Base-by-base conservation (phyloP, 2,113 vertebrate genomes). In the Corythaeola cristata region DNA sequence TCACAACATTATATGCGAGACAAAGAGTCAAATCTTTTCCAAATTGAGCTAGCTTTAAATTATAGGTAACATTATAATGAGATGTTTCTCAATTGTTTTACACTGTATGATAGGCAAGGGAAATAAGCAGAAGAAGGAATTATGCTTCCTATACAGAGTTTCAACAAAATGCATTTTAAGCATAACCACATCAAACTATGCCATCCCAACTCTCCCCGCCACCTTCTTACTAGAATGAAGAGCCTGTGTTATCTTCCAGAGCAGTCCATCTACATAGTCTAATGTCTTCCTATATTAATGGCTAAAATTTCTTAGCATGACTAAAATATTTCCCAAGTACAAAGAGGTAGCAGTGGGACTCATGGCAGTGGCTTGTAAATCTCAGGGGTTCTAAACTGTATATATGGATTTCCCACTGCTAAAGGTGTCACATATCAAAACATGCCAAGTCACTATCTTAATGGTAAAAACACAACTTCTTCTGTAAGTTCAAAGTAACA, bases 21-120 rank as follows among this genome's bases (percentile, higher is more conserved):
- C 91, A 96, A 95, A 97, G 88, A 96, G 81, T 89, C 71, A 94
- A 96, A 92, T 90, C 75, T 86, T 92, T 93, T 95, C 83, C 58
- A 90, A 69, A 90, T 69, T 82, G 62, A 56, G n/a, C 55, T 90
- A 73, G 27, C 52, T 95, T 95, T 96, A 96, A 96, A 95, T 96
- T 83, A 93, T 52, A 95, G 39, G 62, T 96, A 97, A 96, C 62
- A 96, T 92, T 92, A 96, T 93, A 96, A 97, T 95, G 75, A 96
- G 41, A 13, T 3, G 3, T 92, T 97, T 92, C 60, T 93, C 78
- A 60, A 74, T 86, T 95, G 82, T 94, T 94, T 90, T 47, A 73
- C 81, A 63, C 28, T 52, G 10, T 44, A 74, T 66, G 56, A 91
- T 76, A 89, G 71, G 39, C 17, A 82, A 95, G 39, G 35, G 26